A percentile compares a stretch with the other conserved stretches of the same genome.
Evolutionary conservation across 2,113 vertebrate species (phyloP).

Genomic region (Antechinus flavipes): DNA sequence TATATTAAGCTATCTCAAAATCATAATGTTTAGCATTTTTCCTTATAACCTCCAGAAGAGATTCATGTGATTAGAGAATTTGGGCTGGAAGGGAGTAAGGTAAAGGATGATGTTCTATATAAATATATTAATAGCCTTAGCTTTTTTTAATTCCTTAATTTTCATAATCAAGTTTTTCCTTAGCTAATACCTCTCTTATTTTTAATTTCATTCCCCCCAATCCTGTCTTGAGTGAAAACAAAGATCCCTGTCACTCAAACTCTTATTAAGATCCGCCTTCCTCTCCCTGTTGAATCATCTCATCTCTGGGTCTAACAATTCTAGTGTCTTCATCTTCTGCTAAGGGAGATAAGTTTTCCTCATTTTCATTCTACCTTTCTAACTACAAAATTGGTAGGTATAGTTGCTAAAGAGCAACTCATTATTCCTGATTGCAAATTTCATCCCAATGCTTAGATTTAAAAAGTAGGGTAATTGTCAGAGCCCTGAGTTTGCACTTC

Average conservation of each 20-base stretch:
- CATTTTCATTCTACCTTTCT: slow-evolving; percentile 50
- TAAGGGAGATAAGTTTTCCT: slow-evolving; percentile 17
- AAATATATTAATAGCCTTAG: background rate
- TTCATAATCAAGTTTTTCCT: background rate
- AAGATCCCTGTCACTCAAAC: background rate
- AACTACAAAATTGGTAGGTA: slow-evolving; percentile 12
- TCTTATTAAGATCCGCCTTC: background rate
- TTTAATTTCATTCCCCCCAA: background rate
- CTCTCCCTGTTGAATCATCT: background rate
- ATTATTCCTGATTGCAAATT: slow-evolving; percentile 24
- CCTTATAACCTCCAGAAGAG: background rate
- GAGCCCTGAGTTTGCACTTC: background rate
- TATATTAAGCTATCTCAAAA: background rate
- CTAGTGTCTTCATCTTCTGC: background rate
- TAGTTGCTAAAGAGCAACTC: background rate
- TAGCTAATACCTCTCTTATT: background rate
- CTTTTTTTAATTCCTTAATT: background rate
- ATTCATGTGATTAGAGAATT: background rate
- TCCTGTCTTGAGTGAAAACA: background rate
- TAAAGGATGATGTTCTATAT: background rate
- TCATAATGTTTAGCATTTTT: background rate
- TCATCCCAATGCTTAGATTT: background rate
- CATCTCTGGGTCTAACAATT: background rate
- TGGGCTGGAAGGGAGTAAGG: background rate
- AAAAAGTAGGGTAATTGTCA: slow-evolving; percentile 7